Evolutionary conservation across 2,113 vertebrate species (phyloP).

Genomic region (Malurus cyaneus): DNA sequence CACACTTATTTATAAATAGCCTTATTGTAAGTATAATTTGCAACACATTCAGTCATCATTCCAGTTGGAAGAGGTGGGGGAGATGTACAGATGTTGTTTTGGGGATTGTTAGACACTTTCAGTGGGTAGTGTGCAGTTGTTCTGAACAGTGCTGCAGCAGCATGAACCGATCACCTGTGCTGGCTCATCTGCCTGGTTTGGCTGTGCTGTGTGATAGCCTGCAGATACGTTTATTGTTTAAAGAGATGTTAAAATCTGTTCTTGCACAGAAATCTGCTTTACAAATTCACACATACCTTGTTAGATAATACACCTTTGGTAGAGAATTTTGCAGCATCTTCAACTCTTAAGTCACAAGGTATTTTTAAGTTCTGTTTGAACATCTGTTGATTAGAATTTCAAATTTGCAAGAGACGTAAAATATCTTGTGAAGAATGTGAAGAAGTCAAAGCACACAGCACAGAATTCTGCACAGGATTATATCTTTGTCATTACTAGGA

Average conservation of each 20-base stretch:
- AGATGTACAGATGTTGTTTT: neutral
- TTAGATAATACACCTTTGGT: neutral
- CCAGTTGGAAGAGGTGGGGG: neutral
- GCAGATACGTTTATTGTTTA: neutral
- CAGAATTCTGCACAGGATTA: neutral
- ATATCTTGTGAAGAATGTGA: neutral
- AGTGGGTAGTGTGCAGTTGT: neutral
- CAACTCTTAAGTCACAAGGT: neutral
- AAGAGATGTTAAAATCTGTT: neutral
- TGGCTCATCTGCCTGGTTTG: neutral
- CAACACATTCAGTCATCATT: neutral
- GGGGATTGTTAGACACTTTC: neutral
- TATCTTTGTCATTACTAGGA: neutral
- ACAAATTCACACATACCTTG: neutral
- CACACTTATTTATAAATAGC: neutral
- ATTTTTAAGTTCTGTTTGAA: conserved; percentile 37
- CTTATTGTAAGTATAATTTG: neutral
- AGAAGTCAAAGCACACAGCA: neutral
- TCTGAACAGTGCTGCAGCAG: neutral
- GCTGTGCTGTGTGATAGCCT: neutral
- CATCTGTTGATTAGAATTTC: conserved; percentile 41
- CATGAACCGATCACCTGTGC: neutral
- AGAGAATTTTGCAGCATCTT: neutral
- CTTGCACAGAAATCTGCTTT: neutral
- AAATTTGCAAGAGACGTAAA: conserved; percentile 19